A percentile compares a stretch with the other conserved stretches of the same genome.
Conservation (phyloP, 2,888 invertebrate species). For the Lagria hirta region DNA sequence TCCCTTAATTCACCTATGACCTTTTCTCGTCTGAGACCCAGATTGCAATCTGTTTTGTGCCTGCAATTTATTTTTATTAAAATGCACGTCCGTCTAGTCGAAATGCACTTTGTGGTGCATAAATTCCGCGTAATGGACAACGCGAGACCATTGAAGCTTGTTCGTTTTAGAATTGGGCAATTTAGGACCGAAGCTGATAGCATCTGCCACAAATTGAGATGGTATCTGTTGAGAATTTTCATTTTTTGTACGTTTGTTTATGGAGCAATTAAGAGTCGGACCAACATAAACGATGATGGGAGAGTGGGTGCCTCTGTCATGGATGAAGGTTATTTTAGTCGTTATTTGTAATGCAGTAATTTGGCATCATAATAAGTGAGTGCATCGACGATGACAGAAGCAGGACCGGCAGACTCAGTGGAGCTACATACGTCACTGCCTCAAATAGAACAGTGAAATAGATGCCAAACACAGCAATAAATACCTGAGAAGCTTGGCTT, state of each 20-base stretch:
- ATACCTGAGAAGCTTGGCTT: too few relatives aligned
- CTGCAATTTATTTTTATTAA: slow-evolving; percentile 23
- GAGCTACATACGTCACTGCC: slow-evolving; percentile 33
- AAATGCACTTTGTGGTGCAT: slow-evolving; percentile 20
- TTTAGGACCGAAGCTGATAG: slow-evolving; percentile 29
- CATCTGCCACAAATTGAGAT: slow-evolving; percentile 33
- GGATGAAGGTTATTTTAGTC: slow-evolving; percentile 40
- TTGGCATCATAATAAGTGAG: slow-evolving; percentile 35
- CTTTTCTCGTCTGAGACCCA: slow-evolving; percentile 6
- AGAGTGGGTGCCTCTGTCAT: slow-evolving; percentile 13
- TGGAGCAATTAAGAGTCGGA: slow-evolving; percentile 5
- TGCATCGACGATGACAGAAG: slow-evolving; percentile 39
- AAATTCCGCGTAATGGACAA: slow-evolving; percentile 18
- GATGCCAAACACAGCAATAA: slow-evolving; percentile 7
- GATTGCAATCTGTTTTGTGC: slow-evolving; percentile 16
- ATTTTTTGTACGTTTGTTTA: slow-evolving; percentile 7
- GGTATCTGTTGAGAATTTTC: slow-evolving; percentile 25
- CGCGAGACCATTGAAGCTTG: slow-evolving; percentile 16
- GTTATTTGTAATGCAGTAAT: slow-evolving; percentile 43
- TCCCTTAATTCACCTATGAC: too few relatives aligned
- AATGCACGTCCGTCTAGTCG: slow-evolving; percentile 15
- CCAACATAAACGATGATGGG: slow-evolving; percentile 24
- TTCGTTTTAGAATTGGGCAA: slow-evolving; percentile 30
- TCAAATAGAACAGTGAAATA: slow-evolving; percentile 33
- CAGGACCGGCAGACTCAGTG: slow-evolving; percentile 38